Conservation (phyloP, 2,113 vertebrate genomes). For the Myrmecophaga tridactyla region DNA sequence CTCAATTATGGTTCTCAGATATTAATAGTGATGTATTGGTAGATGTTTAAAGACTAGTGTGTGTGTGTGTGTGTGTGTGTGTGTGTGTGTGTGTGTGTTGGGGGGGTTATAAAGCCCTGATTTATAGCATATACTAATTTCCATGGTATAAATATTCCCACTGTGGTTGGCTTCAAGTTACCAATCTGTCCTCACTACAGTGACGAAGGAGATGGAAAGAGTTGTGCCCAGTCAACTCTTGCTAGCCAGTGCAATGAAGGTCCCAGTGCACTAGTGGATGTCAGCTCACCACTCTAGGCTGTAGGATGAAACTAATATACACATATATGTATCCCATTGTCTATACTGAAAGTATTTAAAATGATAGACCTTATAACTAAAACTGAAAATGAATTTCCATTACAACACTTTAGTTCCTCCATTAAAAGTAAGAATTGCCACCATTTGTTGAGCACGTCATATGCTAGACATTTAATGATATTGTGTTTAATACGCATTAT, state of each 20-base stretch:
- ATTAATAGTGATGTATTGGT: neutral
- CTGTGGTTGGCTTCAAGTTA: constrained; percentile 4
- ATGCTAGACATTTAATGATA: neutral
- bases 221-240: neutral
- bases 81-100: too few relatives aligned
- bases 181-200: neutral
- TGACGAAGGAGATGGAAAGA: neutral
- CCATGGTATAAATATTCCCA: neutral
- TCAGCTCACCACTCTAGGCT: neutral
- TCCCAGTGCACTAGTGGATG: neutral
- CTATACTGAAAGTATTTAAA: neutral
- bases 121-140: neutral
- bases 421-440: neutral
- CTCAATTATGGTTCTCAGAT: constrained; percentile 21
- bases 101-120: neutral
- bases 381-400: constrained; percentile 42
- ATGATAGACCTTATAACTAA: neutral
- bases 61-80: too few relatives aligned
- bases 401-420: neutral
- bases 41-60: neutral
- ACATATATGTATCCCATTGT: neutral
- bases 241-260: neutral
- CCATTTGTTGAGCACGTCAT: neutral
- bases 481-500: neutral
- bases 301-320: neutral